Evolutionary conservation across 2,113 vertebrate genomes (phyloP).

Genomic region (Illadopsis cleaveri): DNA sequence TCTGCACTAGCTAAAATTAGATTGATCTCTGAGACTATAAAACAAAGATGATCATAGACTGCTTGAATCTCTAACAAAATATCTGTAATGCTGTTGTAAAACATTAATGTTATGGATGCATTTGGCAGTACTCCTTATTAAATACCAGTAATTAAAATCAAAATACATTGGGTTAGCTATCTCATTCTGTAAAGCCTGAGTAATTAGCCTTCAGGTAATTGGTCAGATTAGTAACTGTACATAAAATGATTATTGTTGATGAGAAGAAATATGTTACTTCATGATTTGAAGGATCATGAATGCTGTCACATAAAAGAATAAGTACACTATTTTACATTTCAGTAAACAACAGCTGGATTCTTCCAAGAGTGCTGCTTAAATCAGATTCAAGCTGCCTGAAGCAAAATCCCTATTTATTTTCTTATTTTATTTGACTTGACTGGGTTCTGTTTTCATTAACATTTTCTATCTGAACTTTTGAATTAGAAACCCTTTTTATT

Average conservation of each 20-base stretch:
- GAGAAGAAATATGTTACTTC: constrained; percentile 29
- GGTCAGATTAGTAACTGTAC: constrained; percentile 60
- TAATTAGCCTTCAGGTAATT: constrained; percentile 68
- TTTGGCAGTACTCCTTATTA: constrained; percentile 70
- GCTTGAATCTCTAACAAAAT: constrained; percentile 69
- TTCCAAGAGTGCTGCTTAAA: constrained; percentile 71
- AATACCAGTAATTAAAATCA: constrained; percentile 71
- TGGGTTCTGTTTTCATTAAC: constrained; percentile 74
- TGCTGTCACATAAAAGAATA: constrained; percentile 58
- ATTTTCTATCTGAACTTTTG: constrained; percentile 71
- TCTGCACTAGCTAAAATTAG: constrained; percentile 61
- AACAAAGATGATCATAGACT: constrained; percentile 63
- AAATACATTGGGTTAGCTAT: constrained; percentile 48
- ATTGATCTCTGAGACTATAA: constrained; percentile 69
- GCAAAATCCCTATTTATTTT: constrained; percentile 74
- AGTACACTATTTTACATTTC: constrained; percentile 74
- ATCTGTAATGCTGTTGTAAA: constrained; percentile 68
- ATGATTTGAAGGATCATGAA: constrained; percentile 51
- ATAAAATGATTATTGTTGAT: constrained; percentile 55
- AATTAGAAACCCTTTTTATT: constrained; percentile 55
- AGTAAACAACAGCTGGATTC: constrained; percentile 74
- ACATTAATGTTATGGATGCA: constrained; percentile 65
- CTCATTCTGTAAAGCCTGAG: constrained; percentile 51
- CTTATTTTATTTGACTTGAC: constrained; percentile 70
- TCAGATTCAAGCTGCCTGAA: constrained; percentile 70